These are phyloP conservation scores for Cantharis nigra DNA, from an alignment of 2,888 invertebrate genomes.

Conservation along the genomic window DNA sequence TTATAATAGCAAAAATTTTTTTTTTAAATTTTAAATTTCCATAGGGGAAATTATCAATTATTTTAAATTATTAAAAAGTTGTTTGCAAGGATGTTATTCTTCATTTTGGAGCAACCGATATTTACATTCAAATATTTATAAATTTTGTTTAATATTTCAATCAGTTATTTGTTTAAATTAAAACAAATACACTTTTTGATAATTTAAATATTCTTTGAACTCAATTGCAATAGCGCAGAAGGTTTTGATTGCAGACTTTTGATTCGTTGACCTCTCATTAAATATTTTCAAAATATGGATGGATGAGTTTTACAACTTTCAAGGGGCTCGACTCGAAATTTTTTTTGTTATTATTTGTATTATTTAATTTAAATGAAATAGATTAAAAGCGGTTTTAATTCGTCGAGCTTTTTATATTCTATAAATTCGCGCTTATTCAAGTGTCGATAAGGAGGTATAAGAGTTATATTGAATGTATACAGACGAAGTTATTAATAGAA, in stretches of 20 bases:
- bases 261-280: not conserved
- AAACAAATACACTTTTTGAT: not conserved
- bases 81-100: not conserved
- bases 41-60: too few species aligned
- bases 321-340: not conserved
- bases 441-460: constrained; percentile 12
- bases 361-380: not conserved
- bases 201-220: not conserved
- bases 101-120: not conserved
- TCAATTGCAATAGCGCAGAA: not conserved
- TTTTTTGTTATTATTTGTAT: not conserved
- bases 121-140: not conserved
- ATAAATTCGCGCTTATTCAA: not conserved
- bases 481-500: constrained; percentile 20
- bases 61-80: not conserved
- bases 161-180: too few species aligned
- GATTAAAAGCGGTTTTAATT: not conserved
- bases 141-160: not conserved
- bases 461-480: constrained; percentile 8
- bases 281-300: not conserved
- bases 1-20: too few species aligned
- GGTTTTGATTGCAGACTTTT: not conserved
- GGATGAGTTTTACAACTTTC: not conserved
- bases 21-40: too few species aligned
- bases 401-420: not conserved